phyloP scores from a whole-genome alignment of 2,113 vertebrate species.

The Dendropsophus ebraccatus region DNA sequence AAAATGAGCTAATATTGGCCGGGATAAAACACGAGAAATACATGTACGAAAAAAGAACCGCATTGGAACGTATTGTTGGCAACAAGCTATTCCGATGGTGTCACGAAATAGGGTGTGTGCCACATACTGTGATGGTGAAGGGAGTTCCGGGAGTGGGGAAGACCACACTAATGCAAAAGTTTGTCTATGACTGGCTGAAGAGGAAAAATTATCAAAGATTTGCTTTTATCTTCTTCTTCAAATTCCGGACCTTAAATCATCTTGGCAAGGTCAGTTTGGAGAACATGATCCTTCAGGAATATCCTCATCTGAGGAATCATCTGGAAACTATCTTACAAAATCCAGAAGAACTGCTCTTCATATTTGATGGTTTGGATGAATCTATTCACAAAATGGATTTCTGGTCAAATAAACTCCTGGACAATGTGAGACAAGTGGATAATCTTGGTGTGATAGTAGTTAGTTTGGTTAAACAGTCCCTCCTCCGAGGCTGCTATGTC shows the following conservation, averaged over 20 bases:
- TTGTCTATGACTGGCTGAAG: slow-evolving; percentile 39
- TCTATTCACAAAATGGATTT: slow-evolving; percentile 61
- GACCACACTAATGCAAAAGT: slow-evolving; percentile 69
- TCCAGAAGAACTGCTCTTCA: slow-evolving; percentile 69
- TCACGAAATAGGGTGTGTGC: neutral
- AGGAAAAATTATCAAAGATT: slow-evolving; percentile 52
- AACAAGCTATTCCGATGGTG: slow-evolving; percentile 56
- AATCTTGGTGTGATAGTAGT: slow-evolving; percentile 63
- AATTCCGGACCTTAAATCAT: slow-evolving; percentile 62
- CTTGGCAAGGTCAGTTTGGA: slow-evolving; percentile 58
- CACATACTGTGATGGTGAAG: slow-evolving; percentile 61
- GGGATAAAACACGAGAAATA: slow-evolving; percentile 4
- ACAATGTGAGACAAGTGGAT: slow-evolving; percentile 54
- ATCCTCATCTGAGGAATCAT: slow-evolving; percentile 37
- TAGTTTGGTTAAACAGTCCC: slow-evolving; percentile 69
- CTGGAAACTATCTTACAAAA: slow-evolving; percentile 60
- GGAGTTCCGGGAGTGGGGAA: slow-evolving; percentile 75
- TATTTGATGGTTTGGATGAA: slow-evolving; percentile 74
- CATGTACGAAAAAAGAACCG: neutral
- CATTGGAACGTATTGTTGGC: neutral
- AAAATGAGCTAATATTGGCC: slow-evolving; percentile 1
- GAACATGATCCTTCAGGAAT: slow-evolving; percentile 61
- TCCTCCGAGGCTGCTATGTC: slow-evolving; percentile 65
- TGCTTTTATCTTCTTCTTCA: slow-evolving; percentile 67
- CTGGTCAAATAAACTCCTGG: slow-evolving; percentile 47